Conservation (phyloP, 2,113 vertebrate genomes). For the Solea solea region DNA sequence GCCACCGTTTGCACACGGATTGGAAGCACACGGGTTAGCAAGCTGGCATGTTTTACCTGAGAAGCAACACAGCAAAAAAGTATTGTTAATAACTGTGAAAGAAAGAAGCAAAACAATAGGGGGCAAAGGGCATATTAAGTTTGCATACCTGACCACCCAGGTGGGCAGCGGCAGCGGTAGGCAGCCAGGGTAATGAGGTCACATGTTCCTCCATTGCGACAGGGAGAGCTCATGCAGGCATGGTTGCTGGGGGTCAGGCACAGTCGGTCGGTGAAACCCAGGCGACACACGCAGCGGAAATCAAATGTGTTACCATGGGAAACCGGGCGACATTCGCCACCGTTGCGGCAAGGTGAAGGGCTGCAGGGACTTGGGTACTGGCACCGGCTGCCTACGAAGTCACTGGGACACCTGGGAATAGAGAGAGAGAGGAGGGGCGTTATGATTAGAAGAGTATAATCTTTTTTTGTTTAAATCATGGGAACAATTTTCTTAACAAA, state of each 20-base stretch:
- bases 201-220: constrained; percentile 90
- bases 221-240: constrained; percentile 88
- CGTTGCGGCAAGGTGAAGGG: constrained; percentile 88
- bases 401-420: constrained; percentile 80
- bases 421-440: constrained; percentile 3
- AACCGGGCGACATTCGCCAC: constrained; percentile 83
- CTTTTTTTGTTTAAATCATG: constrained; percentile 15
- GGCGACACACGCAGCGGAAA: constrained; percentile 85
- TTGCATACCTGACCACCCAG: constrained; percentile 89
- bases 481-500: constrained; percentile 48
- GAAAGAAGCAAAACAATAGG: background rate
- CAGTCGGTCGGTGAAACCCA: constrained; percentile 88
- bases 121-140: background rate
- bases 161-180: constrained; percentile 89
- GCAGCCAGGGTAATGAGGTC: constrained; percentile 83
- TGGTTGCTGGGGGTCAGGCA: constrained; percentile 90
- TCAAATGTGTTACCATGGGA: constrained; percentile 78
- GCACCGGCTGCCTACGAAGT: constrained; percentile 86
- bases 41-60: constrained; percentile 93
- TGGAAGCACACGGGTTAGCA: constrained; percentile 94
- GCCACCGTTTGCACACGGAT: constrained; percentile 94
- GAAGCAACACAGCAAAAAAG: background rate
- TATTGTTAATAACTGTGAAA: background rate
- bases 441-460: constrained; percentile 30
- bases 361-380: constrained; percentile 88